Conservation (phyloP, 2,888 invertebrate genomes). For the Anthoptus insignis region DNA sequence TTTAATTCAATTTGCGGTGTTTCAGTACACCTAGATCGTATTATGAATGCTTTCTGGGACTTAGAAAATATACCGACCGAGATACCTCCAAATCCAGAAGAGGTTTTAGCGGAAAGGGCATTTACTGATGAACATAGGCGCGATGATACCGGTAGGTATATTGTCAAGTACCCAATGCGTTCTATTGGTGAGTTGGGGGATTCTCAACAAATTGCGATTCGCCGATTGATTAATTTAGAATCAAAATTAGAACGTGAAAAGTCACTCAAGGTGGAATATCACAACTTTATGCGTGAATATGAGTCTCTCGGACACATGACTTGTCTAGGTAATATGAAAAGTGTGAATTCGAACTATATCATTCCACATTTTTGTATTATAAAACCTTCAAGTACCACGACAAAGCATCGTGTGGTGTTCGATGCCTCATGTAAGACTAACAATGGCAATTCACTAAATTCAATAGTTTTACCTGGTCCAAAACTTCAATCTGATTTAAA, state of each 20-base stretch:
- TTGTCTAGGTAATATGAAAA: constrained; percentile 8
- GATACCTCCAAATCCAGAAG: background rate
- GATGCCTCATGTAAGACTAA: constrained; percentile 24
- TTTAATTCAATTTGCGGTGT: background rate
- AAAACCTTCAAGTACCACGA: constrained; percentile 28
- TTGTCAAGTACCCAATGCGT: background rate
- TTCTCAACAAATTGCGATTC: background rate
- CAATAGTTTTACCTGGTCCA: constrained; percentile 23
- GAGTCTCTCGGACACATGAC: constrained; percentile 35
- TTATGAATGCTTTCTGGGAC: background rate
- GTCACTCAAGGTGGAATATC: constrained; percentile 14
- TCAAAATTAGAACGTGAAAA: constrained; percentile 1
- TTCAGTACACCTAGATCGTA: background rate
- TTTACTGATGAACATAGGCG: background rate
- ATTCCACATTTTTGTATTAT: constrained; percentile 34
- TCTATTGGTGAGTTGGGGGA: background rate
- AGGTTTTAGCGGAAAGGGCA: background rate
- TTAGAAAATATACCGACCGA: background rate
- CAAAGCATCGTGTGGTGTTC: constrained; percentile 23
- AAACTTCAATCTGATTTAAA: constrained; percentile 30
- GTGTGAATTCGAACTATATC: constrained; percentile 23
- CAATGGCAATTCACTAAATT: constrained; percentile 28
- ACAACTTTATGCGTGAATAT: constrained; percentile 37
- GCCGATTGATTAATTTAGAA: constrained; percentile 11
- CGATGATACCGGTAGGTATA: background rate